These are phyloP conservation scores for Trogon surrucura DNA, from an alignment of 2,113 vertebrate genomes.

Conservation along the genomic window DNA sequence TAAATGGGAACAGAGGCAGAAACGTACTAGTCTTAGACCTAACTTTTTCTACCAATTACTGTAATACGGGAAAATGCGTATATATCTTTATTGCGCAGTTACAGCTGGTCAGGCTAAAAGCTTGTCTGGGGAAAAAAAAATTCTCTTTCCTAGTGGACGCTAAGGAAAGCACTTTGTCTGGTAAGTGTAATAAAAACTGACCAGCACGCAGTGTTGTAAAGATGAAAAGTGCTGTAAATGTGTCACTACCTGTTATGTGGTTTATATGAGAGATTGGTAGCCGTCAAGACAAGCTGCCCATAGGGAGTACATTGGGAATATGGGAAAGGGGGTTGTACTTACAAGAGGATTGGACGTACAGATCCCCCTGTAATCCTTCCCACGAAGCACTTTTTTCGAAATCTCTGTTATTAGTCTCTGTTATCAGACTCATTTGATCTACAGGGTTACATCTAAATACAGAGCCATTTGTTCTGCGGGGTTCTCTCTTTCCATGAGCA, in stretches of 20 bases:
- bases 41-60: slow-evolving; percentile 13
- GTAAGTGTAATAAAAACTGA: slow-evolving; percentile 38
- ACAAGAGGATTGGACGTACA: neutral
- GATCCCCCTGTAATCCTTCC: neutral
- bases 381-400: neutral
- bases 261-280: slow-evolving; percentile 48
- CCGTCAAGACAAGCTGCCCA: neutral
- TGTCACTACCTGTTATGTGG: neutral
- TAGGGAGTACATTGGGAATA: neutral
- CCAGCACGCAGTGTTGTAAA: neutral
- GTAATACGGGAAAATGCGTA: neutral
- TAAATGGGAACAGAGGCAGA: neutral
- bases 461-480: too few species aligned
- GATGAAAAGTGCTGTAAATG: slow-evolving; percentile 55
- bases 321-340: neutral
- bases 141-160: neutral
- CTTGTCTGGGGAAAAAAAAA: neutral
- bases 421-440: neutral
- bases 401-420: neutral
- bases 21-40: neutral
- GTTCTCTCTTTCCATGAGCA: neutral
- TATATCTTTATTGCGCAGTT: neutral
- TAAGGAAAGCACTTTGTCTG: slow-evolving; percentile 33
- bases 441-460: neutral
- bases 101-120: neutral